Percentiles rank a stretch among this genome's conserved stretches.
Conservation (phyloP, 2,888 invertebrate species). For the Oconnorella tubifera region DNA sequence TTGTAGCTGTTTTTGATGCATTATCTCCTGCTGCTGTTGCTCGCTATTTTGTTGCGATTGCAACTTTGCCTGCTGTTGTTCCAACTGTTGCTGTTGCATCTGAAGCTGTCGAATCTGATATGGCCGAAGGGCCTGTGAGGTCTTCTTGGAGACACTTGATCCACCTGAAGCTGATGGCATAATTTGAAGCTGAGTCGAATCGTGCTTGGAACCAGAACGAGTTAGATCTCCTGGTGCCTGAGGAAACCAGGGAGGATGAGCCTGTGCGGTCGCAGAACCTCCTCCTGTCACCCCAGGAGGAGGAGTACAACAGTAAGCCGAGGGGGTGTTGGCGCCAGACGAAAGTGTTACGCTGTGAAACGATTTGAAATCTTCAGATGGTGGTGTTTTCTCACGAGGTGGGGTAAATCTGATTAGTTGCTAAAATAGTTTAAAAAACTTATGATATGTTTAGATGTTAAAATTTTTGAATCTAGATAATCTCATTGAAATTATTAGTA, state of each 20-base stretch:
- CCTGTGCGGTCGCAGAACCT: no score
- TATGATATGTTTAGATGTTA: no score
- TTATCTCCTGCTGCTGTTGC: no score
- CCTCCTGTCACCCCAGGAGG: no score
- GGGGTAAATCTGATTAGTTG: constrained; percentile 33
- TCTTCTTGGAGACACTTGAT: not conserved
- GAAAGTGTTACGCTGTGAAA: constrained; percentile 15
- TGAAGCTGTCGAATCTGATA: not conserved
- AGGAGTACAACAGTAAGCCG: no score
- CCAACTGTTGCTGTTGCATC: not conserved
- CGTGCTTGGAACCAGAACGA: not conserved
- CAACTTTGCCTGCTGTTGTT: no score
- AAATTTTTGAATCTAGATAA: no score
- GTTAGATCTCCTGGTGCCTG: not conserved
- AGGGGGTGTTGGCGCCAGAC: not conserved
- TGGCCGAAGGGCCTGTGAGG: not conserved
- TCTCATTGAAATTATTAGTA: no score
- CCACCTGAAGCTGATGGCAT: not conserved
- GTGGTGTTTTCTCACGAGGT: constrained; percentile 32
- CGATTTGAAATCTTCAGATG: constrained; percentile 23
- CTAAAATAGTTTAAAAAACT: not conserved
- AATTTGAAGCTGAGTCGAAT: not conserved
- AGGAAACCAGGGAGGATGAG: not conserved
- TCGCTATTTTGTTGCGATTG: no score
- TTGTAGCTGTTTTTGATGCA: no score